Percentiles rank a stretch among this genome's conserved stretches.
phyloP scores from a whole-genome alignment of 2,888 invertebrate species.

The Epicampocera succincta region DNA sequence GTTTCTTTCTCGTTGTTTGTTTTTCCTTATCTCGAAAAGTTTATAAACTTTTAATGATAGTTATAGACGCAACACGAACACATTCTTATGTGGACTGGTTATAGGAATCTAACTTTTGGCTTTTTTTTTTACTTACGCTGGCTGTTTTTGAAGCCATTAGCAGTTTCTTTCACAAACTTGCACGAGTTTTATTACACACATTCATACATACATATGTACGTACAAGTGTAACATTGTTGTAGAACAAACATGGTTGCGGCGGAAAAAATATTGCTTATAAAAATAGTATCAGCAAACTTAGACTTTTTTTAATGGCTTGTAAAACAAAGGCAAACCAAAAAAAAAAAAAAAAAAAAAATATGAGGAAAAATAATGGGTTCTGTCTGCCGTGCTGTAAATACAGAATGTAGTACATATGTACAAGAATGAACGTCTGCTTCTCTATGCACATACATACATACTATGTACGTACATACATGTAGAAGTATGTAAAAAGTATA shows the following conservation, averaged over 20 bases:
- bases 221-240: neutral
- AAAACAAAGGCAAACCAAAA: conserved; percentile 16
- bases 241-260: neutral
- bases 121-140: neutral
- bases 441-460: too few relatives aligned
- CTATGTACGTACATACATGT: too few relatives aligned
- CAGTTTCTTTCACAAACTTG: neutral
- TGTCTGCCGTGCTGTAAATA: conserved; percentile 31
- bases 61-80: neutral
- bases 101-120: neutral
- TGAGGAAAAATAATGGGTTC: conserved; percentile 38
- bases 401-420: neutral
- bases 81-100: too few relatives aligned
- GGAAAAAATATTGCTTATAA: neutral
- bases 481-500: conserved; percentile 8
- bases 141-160: conserved; percentile 3
- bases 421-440: too few relatives aligned
- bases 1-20: neutral
- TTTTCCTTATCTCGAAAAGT: neutral
- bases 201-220: neutral
- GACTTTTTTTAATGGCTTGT: conserved; percentile 11
- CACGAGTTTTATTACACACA: neutral
- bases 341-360: too few relatives aligned
- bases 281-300: neutral
- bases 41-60: neutral